phyloP scores from a whole-genome alignment of 2,888 invertebrate species.

The Machimus rusticus region DNA sequence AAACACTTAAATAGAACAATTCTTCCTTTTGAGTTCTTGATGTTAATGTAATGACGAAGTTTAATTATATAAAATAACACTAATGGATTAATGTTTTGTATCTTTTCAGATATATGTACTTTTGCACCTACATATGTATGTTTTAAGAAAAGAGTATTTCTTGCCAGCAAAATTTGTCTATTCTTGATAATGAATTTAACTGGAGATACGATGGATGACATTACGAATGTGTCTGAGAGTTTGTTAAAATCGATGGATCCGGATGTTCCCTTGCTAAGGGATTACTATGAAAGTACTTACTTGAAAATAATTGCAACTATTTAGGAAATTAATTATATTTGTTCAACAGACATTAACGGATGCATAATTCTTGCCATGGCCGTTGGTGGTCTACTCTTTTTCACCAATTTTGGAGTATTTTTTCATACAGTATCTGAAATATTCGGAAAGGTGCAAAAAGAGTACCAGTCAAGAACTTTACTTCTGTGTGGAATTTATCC shows the following conservation, averaged over 20 bases:
- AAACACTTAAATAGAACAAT: not conserved
- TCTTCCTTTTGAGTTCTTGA: too few species aligned
- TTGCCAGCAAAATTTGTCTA: not conserved
- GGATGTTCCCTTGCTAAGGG: not conserved
- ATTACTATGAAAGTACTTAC: not conserved
- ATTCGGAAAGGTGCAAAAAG: slow-evolving; percentile 51
- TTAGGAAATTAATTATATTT: not conserved
- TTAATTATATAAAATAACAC: not conserved
- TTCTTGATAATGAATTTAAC: not conserved
- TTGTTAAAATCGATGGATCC: not conserved
- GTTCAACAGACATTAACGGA: slow-evolving; percentile 56
- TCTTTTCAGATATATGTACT: not conserved
- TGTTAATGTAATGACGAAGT: not conserved
- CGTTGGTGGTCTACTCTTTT: slow-evolving; percentile 54
- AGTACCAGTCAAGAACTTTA: slow-evolving; percentile 52
- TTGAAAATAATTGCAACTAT: not conserved
- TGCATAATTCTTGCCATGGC: slow-evolving; percentile 57
- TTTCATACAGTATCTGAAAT: slow-evolving; percentile 54
- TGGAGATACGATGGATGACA: not conserved
- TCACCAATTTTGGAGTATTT: slow-evolving; percentile 57
- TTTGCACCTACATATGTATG: not conserved
- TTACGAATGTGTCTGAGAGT: not conserved
- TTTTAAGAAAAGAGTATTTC: not conserved
- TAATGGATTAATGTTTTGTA: not conserved
- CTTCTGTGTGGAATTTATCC: slow-evolving; percentile 58